A percentile compares a stretch with the other conserved stretches of the same genome.
Conservation (phyloP, 2,888 invertebrate species). For the Cloeon dipterum region DNA sequence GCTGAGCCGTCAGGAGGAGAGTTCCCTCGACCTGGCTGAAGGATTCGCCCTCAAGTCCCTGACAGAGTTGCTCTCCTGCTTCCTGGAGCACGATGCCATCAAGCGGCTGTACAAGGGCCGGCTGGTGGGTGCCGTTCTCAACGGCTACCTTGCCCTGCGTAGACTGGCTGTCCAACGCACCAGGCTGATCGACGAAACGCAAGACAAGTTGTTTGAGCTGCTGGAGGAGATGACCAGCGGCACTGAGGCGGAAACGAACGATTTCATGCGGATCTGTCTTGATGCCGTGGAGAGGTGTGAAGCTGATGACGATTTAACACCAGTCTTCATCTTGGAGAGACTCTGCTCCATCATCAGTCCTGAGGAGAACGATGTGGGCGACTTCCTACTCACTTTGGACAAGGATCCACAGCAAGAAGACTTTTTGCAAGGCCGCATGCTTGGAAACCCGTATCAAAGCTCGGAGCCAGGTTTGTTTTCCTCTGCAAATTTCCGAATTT, state of each 20-base stretch:
- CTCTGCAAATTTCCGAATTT: no score
- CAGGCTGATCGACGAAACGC: slow-evolving; percentile 85
- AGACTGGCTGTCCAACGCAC: slow-evolving; percentile 86
- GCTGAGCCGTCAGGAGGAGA: slow-evolving; percentile 71
- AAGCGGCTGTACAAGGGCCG: slow-evolving; percentile 75
- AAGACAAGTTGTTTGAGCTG: slow-evolving; percentile 77
- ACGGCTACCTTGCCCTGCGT: slow-evolving; percentile 78
- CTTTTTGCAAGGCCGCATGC: slow-evolving; percentile 90
- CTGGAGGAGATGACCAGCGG: slow-evolving; percentile 90
- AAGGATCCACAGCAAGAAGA: slow-evolving; percentile 99
- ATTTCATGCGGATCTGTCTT: slow-evolving; percentile 93
- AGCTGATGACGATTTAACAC: slow-evolving; percentile 79
- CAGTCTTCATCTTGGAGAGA: slow-evolving; percentile 92
- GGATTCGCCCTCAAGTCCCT: slow-evolving; percentile 77
- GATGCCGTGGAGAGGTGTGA: slow-evolving; percentile 85
- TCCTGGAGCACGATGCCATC: slow-evolving; percentile 69
- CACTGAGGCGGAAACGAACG: slow-evolving; percentile 60
- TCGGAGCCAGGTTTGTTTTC: slow-evolving; percentile 78
- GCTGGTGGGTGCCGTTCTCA: slow-evolving; percentile 71
- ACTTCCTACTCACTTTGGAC: slow-evolving; percentile 87
- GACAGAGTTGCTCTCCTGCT: slow-evolving; percentile 67
- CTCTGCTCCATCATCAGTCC: slow-evolving; percentile 94
- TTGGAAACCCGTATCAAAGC: slow-evolving; percentile 93
- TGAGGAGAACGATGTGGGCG: slow-evolving; percentile 89
- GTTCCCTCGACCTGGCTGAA: slow-evolving; percentile 79